phyloP scores from a whole-genome alignment of 1,140 invertebrate genomes.

The Nymphalis io region DNA sequence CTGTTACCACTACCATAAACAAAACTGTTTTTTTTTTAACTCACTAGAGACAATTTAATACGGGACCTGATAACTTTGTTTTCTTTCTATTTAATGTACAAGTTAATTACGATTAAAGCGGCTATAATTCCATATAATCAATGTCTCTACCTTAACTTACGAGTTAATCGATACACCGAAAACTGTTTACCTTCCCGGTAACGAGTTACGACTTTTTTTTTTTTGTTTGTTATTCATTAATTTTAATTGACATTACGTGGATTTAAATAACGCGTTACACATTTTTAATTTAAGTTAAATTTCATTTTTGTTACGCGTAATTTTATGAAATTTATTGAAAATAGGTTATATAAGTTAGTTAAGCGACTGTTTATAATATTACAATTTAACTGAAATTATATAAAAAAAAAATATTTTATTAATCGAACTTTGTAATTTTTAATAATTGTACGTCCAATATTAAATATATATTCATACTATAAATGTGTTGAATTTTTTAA shows the following conservation, averaged over 20 bases:
- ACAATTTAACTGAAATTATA: constrained; percentile 53
- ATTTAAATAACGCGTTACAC: constrained; percentile 16
- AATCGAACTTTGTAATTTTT: constrained; percentile 56
- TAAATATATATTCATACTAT: constrained; percentile 45
- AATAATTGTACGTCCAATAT: constrained; percentile 59
- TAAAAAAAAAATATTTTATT: constrained; percentile 66
- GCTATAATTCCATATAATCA: constrained; percentile 1
- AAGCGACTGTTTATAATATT: constrained; percentile 69
- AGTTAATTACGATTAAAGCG: not conserved
- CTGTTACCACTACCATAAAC: constrained; percentile 38
- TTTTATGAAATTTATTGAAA: constrained; percentile 39
- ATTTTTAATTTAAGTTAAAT: constrained; percentile 29
- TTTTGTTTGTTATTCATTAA: constrained; percentile 14
- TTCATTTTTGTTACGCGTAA: constrained; percentile 50
- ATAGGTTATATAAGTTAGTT: constrained; percentile 65
- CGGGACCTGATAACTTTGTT: constrained; percentile 13
- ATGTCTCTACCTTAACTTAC: not conserved
- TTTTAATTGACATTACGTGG: constrained; percentile 18
- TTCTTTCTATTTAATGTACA: not conserved
- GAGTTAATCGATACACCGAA: constrained; percentile 8
- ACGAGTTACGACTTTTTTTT: constrained; percentile 6
- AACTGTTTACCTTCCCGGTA: constrained; percentile 3
- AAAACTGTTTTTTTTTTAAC: constrained; percentile 6
- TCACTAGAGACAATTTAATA: constrained; percentile 14
- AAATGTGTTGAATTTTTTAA: constrained; percentile 65